Evolutionary conservation across 2,113 vertebrate species (phyloP).

Genomic region (Tetraodon nigroviridis): DNA sequence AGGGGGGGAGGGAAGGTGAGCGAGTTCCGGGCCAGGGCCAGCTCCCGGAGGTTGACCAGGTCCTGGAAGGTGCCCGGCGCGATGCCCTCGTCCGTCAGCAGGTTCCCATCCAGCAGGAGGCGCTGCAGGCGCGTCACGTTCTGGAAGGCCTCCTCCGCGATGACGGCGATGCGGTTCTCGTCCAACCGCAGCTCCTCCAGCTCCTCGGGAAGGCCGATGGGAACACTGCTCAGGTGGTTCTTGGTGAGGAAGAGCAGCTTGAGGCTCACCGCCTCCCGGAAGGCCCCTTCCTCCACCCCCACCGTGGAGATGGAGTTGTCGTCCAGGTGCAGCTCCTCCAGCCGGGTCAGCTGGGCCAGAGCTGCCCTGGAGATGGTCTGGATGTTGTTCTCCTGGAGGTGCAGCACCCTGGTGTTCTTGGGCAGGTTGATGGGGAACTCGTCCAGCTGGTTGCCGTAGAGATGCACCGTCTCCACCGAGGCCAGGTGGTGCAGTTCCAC

Average conservation of each 20-base stretch:
- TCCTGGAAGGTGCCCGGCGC: constrained; percentile 91
- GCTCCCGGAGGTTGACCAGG: constrained; percentile 85
- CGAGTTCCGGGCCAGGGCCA: constrained; percentile 92
- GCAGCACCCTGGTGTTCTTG: constrained; percentile 88
- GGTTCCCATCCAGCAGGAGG: constrained; percentile 92
- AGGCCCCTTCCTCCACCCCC: constrained; percentile 94
- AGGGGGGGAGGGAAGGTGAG: constrained; percentile 87
- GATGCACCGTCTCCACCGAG: constrained; percentile 90
- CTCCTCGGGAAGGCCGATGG: constrained; percentile 88
- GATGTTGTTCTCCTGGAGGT: constrained; percentile 98
- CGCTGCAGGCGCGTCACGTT: constrained; percentile 91
- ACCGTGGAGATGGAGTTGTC: constrained; percentile 98
- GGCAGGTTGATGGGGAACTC: constrained; percentile 98
- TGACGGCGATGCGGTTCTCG: constrained; percentile 91
- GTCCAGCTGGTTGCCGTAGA: constrained; percentile 96
- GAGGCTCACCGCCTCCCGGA: constrained; percentile 91
- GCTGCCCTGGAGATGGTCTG: constrained; percentile 95
- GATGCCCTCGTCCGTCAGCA: constrained; percentile 91
- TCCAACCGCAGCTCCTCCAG: constrained; percentile 91
- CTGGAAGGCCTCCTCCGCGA: constrained; percentile 92
- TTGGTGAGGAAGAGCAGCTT: constrained; percentile 95
- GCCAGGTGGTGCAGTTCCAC: constrained; percentile 88
- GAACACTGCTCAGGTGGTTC: constrained; percentile 95
- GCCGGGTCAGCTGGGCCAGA: constrained; percentile 85
- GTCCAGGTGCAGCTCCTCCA: constrained; percentile 94